Evolutionary conservation across 2,113 vertebrate species (phyloP).

Genomic region (Turdus rufiventris): DNA sequence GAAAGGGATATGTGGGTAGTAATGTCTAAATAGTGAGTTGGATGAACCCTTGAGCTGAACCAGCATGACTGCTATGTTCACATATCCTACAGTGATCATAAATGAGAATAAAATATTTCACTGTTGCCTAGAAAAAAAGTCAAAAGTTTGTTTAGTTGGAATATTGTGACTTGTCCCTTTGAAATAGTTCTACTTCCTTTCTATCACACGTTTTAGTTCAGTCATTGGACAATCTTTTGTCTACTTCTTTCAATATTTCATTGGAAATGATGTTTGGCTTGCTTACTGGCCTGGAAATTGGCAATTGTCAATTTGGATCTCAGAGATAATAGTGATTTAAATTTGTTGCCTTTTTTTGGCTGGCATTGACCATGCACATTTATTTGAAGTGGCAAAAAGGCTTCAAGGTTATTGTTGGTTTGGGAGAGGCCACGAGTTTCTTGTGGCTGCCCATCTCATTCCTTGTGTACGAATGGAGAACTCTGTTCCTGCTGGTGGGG

Average conservation of each 20-base stretch:
- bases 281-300: neutral
- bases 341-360: neutral
- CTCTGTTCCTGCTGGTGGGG: neutral
- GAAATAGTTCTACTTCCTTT: neutral
- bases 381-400: neutral
- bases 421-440: neutral
- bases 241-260: neutral
- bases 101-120: neutral
- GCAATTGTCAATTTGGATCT: neutral
- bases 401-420: neutral
- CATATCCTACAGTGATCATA: neutral
- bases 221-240: neutral
- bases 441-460: neutral
- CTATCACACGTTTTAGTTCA: neutral
- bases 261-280: neutral
- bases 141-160: neutral
- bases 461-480: neutral
- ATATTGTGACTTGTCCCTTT: neutral
- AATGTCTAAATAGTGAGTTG: neutral
- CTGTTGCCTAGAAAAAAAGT: neutral
- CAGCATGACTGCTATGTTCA: neutral
- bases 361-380: neutral
- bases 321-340: neutral
- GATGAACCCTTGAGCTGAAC: neutral
- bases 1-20: neutral